Percentiles rank a stretch among this genome's conserved stretches.
Evolutionary conservation across 2,888 invertebrate species (phyloP).

Genomic region (Cartodere bifasciata): DNA sequence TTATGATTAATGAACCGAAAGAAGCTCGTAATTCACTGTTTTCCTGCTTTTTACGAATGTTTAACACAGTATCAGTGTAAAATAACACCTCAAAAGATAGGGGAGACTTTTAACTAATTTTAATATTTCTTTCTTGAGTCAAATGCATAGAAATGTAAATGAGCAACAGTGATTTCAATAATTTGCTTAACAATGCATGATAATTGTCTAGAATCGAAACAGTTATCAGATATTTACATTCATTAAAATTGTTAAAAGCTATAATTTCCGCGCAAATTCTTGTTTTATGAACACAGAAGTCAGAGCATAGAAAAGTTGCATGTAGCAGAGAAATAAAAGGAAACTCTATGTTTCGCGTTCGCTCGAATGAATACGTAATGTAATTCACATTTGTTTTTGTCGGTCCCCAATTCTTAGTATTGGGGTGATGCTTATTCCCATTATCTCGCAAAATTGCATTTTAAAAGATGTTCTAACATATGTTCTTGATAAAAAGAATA

Average conservation of each 20-base stretch:
- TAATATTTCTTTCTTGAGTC: too few relatives aligned
- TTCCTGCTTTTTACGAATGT: slow-evolving; percentile 1
- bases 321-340: slow-evolving; percentile 22
- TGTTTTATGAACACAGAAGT: slow-evolving; percentile 12
- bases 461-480: slow-evolving; percentile 33
- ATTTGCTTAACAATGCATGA: too few relatives aligned
- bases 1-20: slow-evolving; percentile 17
- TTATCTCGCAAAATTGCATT: slow-evolving; percentile 35
- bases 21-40: slow-evolving; percentile 11
- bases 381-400: slow-evolving; percentile 38
- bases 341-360: slow-evolving; percentile 23
- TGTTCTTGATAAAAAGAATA: slow-evolving; percentile 31
- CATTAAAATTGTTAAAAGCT: too few relatives aligned
- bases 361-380: slow-evolving; percentile 35
- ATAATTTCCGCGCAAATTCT: too few relatives aligned
- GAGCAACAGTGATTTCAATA: too few relatives aligned
- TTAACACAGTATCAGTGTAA: too few relatives aligned
- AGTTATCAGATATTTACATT: too few relatives aligned
- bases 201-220: too few relatives aligned
- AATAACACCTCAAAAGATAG: too few relatives aligned
- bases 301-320: slow-evolving; percentile 21
- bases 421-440: slow-evolving; percentile 30
- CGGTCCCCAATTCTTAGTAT: slow-evolving; percentile 26
- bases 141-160: too few relatives aligned
- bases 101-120: too few relatives aligned